Base-by-base conservation (phyloP, 2,797 vertebrate species). In the Myiotriccus ornatus region DNA sequence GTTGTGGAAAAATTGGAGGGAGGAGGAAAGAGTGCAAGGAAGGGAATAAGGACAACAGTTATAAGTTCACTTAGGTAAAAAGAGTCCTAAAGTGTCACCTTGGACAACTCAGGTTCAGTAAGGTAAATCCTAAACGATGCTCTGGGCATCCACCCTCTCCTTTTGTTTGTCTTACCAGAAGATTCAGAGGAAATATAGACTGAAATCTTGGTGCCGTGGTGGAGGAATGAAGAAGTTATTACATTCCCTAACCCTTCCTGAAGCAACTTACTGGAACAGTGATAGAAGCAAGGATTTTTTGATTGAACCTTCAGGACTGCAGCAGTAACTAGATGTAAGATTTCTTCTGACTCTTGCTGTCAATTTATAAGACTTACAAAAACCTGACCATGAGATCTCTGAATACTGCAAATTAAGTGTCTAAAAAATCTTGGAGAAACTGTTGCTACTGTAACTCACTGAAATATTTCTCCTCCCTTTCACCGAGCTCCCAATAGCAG, bases 401-500 rank as follows among this genome's bases (percentile, higher is more conserved):
- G 16, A 87, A 79, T 70, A 71, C 34, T 53, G 35, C 19, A 93
- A 81, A 93, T 87, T 50, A 79, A 62, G 6, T 7, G 9, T 55
- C 71, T 43, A 20, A 25, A 6, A 80, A 93, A 80, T 65, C 37
- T 60, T 92, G 20, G 44, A 13, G 76, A 62, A 91, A 34, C 13
- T 64, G 12, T 25, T 5, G 1, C 39, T 44, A 13, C 32, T 71
- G 17, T 44, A 91, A 70, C 41, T 80, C 56, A 49, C 30, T 56
- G 37, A 60, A 93, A 69, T 8, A 7, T 21, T 70, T 34, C 55
- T 87, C 35, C 37, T 74, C 47, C 21, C 21, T 74, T 65, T 64
- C 0, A 0, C 8, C 16, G n/a, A 37, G 39, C 25, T 74, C 49
- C 27, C 77, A 56, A 53, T 5, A 78, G n/a, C 1, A 84, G 10